These are phyloP conservation scores for Apamea crenata DNA, from an alignment of 2,888 invertebrate genomes.

Conservation along the genomic window DNA sequence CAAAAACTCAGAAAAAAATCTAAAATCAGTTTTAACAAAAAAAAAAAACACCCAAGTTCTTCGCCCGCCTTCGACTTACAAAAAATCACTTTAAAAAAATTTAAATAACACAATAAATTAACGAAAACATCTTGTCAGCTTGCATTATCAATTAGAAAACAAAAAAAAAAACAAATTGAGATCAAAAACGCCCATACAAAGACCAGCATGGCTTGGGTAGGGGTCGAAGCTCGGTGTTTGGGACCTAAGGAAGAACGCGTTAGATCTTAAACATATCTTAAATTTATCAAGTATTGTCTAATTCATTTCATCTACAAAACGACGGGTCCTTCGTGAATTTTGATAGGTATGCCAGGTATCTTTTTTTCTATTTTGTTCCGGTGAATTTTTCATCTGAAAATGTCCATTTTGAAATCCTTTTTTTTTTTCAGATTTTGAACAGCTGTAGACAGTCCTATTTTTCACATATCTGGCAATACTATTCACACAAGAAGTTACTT, in stretches of 20 bases:
- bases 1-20: background rate
- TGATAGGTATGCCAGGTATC: constrained; percentile 17
- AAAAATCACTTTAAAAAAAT: constrained; percentile 66
- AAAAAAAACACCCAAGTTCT: constrained; percentile 18
- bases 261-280: constrained; percentile 34
- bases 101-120: constrained; percentile 78
- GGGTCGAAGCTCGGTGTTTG: constrained; percentile 61
- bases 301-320: constrained; percentile 49
- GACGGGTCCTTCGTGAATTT: constrained; percentile 17
- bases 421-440: constrained; percentile 25
- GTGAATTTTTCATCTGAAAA: background rate
- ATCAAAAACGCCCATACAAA: constrained; percentile 87
- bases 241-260: constrained; percentile 56
- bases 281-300: constrained; percentile 51
- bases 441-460: constrained; percentile 34
- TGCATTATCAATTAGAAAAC: constrained; percentile 69
- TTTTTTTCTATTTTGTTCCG: background rate
- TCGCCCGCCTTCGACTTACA: constrained; percentile 66
- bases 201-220: constrained; percentile 72
- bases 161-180: constrained; percentile 79
- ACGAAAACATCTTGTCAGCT: constrained; percentile 71
- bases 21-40: constrained; percentile 36
- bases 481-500: constrained; percentile 35
- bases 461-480: constrained; percentile 48
- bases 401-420: constrained; percentile 25